Evolutionary conservation across 1,140 invertebrate species (phyloP).

Genomic region (Bombus balteatus): DNA sequence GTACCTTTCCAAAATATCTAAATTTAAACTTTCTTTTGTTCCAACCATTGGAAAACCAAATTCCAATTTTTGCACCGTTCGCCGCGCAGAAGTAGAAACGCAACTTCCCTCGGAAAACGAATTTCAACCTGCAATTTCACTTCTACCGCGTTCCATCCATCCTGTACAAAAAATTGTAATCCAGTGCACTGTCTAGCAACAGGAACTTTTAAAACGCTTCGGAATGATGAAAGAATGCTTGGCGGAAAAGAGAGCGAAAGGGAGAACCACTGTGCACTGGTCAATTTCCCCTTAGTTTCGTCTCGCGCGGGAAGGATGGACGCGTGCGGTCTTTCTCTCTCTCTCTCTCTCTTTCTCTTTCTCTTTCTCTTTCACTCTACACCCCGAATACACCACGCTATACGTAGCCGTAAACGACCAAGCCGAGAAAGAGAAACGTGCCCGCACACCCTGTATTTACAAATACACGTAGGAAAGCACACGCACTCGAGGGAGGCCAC

Average conservation of each 20-base stretch:
- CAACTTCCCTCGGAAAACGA: background rate
- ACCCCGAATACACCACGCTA: slow-evolving; percentile 59
- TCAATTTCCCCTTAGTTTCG: slow-evolving; percentile 79
- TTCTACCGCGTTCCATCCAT: too few species aligned
- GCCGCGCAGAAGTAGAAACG: background rate
- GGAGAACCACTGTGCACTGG: slow-evolving; percentile 77
- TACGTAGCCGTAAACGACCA: slow-evolving; percentile 64
- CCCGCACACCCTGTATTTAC: slow-evolving; percentile 59
- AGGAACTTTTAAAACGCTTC: background rate
- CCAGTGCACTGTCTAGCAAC: too few species aligned
- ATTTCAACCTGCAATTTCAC: background rate
- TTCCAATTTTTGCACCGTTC: background rate
- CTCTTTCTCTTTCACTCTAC: slow-evolving; percentile 29
- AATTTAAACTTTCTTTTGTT: background rate
- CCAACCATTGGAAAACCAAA: background rate
- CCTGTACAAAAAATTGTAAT: background rate
- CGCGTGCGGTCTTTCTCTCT: background rate
- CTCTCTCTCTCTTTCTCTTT: background rate
- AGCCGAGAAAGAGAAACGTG: slow-evolving; percentile 47
- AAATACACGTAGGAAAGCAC: slow-evolving; percentile 47
- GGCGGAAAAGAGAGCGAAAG: background rate
- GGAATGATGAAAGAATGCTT: background rate
- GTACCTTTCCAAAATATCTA: background rate
- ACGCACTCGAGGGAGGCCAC: slow-evolving; percentile 26
- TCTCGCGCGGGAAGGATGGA: slow-evolving; percentile 65